Conservation (phyloP, 2,797 vertebrate species). For the Bovichtus diacanthus region DNA sequence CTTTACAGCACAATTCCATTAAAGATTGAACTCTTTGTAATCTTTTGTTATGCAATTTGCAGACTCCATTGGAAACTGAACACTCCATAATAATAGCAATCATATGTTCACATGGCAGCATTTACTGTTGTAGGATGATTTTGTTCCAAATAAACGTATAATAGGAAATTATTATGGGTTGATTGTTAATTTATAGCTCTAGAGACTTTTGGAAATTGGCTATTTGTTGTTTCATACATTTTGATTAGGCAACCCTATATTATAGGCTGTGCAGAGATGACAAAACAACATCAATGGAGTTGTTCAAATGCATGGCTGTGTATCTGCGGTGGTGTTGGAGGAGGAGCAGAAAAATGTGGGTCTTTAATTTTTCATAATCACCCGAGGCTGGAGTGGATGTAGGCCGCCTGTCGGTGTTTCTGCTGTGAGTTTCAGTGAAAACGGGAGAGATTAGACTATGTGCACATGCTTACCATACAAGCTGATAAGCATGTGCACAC, state of each 20-base stretch:
- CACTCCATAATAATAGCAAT: not conserved
- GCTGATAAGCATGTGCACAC: slow-evolving; percentile 36
- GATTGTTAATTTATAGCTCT: slow-evolving; percentile 15
- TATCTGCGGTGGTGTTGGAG: slow-evolving; percentile 43
- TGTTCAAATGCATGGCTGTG: slow-evolving; percentile 32
- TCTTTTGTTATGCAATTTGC: slow-evolving; percentile 5
- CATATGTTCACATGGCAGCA: not conserved
- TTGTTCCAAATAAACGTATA: not conserved
- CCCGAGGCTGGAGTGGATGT: slow-evolving; percentile 54
- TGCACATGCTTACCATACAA: not conserved
- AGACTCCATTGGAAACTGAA: slow-evolving; percentile 7
- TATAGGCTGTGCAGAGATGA: not conserved
- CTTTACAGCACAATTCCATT: not conserved
- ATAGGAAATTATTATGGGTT: not conserved
- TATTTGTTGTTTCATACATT: not conserved
- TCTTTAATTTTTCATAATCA: slow-evolving; percentile 67
- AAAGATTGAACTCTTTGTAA: not conserved
- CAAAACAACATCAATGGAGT: slow-evolving; percentile 20
- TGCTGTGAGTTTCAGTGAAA: slow-evolving; percentile 32
- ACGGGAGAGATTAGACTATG: slow-evolving; percentile 38
- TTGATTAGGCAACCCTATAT: not conserved
- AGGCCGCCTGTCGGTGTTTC: slow-evolving; percentile 44
- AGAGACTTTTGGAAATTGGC: slow-evolving; percentile 2
- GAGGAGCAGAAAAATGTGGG: slow-evolving; percentile 54
- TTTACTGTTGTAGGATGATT: not conserved